Conservation (phyloP, 1,140 invertebrate species). For the Lethrus apterus region DNA sequence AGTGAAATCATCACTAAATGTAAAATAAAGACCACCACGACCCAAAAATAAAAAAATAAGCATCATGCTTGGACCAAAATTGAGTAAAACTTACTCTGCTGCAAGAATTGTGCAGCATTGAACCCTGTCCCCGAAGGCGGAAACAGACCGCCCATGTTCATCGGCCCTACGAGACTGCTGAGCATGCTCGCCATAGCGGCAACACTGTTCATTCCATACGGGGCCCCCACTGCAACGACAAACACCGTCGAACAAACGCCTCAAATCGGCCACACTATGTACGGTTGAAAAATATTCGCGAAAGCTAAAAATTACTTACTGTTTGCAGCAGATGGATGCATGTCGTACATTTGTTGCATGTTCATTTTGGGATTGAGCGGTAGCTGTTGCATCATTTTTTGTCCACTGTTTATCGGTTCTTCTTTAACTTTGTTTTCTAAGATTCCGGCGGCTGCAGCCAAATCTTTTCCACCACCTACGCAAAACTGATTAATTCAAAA, state of each 20-base stretch:
- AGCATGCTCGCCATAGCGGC: constrained; percentile 40
- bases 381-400: constrained; percentile 1
- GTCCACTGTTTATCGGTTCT: constrained; percentile 20
- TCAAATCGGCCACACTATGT: neutral
- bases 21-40: neutral
- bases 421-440: constrained; percentile 31
- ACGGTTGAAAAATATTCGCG: neutral
- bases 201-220: constrained; percentile 34
- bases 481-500: constrained; percentile 19
- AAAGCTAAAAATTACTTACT: constrained; percentile 6
- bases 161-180: constrained; percentile 31
- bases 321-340: constrained; percentile 13
- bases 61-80: too few relatives aligned
- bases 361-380: constrained; percentile 28
- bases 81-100: constrained; percentile 71
- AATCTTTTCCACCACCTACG: constrained; percentile 69
- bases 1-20: neutral
- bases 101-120: constrained; percentile 64
- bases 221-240: constrained; percentile 29
- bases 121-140: constrained; percentile 41
- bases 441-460: constrained; percentile 64
- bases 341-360: constrained; percentile 25
- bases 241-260: neutral
- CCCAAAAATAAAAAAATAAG: neutral
- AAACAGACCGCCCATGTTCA: constrained; percentile 35